phyloP scores from a whole-genome alignment of 2,888 invertebrate species.

The Hetaerina titia region DNA sequence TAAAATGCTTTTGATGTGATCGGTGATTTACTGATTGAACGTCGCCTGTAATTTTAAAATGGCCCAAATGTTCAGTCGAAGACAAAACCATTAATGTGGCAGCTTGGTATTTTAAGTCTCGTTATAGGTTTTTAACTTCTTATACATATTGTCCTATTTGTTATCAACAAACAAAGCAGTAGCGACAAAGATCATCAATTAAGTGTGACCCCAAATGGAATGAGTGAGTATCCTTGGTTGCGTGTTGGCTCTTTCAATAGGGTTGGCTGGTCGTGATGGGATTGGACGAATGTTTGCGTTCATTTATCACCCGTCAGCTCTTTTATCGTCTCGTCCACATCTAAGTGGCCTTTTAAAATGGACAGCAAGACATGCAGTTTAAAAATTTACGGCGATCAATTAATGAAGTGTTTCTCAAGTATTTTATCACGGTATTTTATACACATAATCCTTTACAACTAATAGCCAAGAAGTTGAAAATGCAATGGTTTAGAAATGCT shows the following conservation, averaged over 20 bases:
- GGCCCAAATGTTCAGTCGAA: neutral
- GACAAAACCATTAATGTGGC: neutral
- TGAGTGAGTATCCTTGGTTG: conserved; percentile 29
- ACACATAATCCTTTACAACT: neutral
- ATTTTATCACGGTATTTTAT: neutral
- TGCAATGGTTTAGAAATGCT: neutral
- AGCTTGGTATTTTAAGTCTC: neutral
- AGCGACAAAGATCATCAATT: conserved; percentile 49
- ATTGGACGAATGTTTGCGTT: neutral
- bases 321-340: conserved; percentile 34
- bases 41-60: neutral
- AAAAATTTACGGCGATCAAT: conserved; percentile 22
- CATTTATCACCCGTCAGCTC: conserved; percentile 43
- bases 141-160: neutral
- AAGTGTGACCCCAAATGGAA: conserved; percentile 25
- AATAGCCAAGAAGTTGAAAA: neutral
- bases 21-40: neutral
- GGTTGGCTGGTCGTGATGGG: conserved; percentile 8
- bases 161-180: conserved; percentile 14
- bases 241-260: neutral
- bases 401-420: conserved; percentile 41
- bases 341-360: conserved; percentile 43
- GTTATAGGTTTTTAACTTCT: neutral
- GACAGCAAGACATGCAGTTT: neutral
- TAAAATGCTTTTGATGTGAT: neutral